phyloP scores from a whole-genome alignment of 2,888 invertebrate genomes.

The Caenorhabditis sp. region DNA sequence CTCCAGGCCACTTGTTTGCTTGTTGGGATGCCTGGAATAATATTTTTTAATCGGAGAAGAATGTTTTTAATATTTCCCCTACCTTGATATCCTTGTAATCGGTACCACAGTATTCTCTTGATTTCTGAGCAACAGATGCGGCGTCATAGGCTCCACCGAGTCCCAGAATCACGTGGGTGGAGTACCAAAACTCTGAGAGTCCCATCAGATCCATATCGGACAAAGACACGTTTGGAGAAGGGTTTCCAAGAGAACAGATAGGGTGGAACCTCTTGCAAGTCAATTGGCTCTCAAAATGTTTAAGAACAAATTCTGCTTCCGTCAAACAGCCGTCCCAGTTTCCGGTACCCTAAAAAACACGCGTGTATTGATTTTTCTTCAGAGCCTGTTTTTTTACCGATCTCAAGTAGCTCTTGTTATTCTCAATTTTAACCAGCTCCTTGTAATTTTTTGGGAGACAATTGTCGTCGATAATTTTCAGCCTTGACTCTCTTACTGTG shows the following conservation, averaged over 20 bases:
- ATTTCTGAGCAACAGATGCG: constrained; percentile 69
- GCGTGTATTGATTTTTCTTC: too few species aligned
- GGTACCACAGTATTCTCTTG: constrained; percentile 74
- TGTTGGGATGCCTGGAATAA: neutral
- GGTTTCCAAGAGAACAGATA: constrained; percentile 76
- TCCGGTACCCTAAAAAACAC: too few species aligned
- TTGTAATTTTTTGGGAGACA: too few species aligned
- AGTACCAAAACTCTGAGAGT: constrained; percentile 74
- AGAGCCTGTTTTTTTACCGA: too few species aligned
- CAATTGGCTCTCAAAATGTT: constrained; percentile 60
- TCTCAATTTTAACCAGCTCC: too few species aligned
- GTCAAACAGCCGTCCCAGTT: too few species aligned
- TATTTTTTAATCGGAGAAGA: constrained; percentile 3
- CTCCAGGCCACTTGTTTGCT: neutral
- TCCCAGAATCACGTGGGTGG: constrained; percentile 72
- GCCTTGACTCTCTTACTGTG: too few species aligned
- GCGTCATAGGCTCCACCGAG: constrained; percentile 77
- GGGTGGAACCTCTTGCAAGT: constrained; percentile 68
- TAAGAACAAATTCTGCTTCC: too few species aligned
- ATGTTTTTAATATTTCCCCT: too few species aligned
- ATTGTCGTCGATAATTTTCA: too few species aligned
- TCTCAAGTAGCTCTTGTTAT: too few species aligned
- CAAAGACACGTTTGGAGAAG: constrained; percentile 74
- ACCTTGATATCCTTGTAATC: constrained; percentile 74
- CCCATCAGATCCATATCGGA: constrained; percentile 79